phyloP scores from a whole-genome alignment of 2,797 vertebrate genomes.

The Schizothorax lantsangensis region DNA sequence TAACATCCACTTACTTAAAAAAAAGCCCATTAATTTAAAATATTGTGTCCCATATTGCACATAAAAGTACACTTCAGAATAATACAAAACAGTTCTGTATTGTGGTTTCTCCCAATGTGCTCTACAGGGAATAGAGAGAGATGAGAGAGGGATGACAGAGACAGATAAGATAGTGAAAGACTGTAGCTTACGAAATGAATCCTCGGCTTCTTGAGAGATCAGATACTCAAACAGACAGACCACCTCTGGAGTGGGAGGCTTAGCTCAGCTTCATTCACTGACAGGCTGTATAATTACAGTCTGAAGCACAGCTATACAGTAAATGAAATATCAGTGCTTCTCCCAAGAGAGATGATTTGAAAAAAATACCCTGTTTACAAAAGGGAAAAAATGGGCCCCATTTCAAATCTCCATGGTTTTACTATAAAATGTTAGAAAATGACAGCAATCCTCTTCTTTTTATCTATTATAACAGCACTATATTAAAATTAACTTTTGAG shows the following conservation, averaged over 20 bases:
- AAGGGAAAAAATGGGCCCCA: not conserved
- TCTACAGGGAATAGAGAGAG: conserved; percentile 58
- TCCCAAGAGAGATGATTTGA: conserved; percentile 39
- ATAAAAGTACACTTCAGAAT: not conserved
- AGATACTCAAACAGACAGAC: conserved; percentile 23
- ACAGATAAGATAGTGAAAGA: conserved; percentile 38
- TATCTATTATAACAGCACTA: not conserved
- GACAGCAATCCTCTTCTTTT: conserved; percentile 21
- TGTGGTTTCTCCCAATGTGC: conserved; percentile 31
- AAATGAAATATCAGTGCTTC: conserved; percentile 45
- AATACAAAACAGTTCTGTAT: conserved; percentile 15
- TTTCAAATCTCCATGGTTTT: conserved; percentile 9
- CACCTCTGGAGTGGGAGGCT: conserved; percentile 28
- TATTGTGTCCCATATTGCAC: not conserved
- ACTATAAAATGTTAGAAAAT: conserved; percentile 18
- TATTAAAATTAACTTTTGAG: conserved; percentile 31
- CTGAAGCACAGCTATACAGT: conserved; percentile 14
- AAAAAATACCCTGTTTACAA: conserved; percentile 20
- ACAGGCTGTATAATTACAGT: conserved; percentile 37
- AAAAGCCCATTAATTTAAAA: not conserved
- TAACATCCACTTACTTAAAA: not conserved
- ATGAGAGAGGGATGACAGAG: conserved; percentile 32
- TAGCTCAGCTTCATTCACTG: conserved; percentile 42
- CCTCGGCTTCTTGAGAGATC: conserved; percentile 49
- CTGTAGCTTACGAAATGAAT: conserved; percentile 52